Conservation (phyloP, 1,140 invertebrate species). For the Palaemon carinicauda region DNA sequence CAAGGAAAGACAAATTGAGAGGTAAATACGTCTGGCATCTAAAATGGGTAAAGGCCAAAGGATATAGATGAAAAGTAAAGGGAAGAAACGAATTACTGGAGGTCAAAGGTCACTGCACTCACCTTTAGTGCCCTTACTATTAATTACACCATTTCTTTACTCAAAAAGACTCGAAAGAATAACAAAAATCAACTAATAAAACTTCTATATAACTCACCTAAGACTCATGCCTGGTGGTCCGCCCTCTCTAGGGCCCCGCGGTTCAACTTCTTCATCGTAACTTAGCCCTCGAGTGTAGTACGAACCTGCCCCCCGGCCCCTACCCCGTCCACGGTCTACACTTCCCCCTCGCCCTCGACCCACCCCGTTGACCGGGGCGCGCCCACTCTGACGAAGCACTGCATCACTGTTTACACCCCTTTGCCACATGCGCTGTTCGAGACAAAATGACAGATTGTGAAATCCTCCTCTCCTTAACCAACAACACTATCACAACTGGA, state of each 20-base stretch:
- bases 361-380: slow-evolving; percentile 60
- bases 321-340: slow-evolving; percentile 69
- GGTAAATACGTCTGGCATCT: too few relatives aligned
- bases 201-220: slow-evolving; percentile 12
- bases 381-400: slow-evolving; percentile 65
- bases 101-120: too few relatives aligned
- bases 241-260: slow-evolving; percentile 54
- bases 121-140: too few relatives aligned
- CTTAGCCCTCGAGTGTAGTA: slow-evolving; percentile 65
- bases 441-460: background rate
- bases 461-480: too few relatives aligned
- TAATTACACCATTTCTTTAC: too few relatives aligned
- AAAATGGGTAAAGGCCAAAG: too few relatives aligned
- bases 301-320: slow-evolving; percentile 67
- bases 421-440: slow-evolving; percentile 69
- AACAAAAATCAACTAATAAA: background rate
- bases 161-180: background rate
- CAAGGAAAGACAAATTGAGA: too few relatives aligned
- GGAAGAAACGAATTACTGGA: too few relatives aligned
- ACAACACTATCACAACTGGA: background rate
- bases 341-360: slow-evolving; percentile 71
- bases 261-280: slow-evolving; percentile 68
- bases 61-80: too few relatives aligned
- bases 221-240: slow-evolving; percentile 54
- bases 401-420: slow-evolving; percentile 71